Percentiles rank a stretch among this genome's conserved stretches.
Conservation (phyloP, 53 echinoderm and acorn worm genomes). For the Astropecten irregularis region DNA sequence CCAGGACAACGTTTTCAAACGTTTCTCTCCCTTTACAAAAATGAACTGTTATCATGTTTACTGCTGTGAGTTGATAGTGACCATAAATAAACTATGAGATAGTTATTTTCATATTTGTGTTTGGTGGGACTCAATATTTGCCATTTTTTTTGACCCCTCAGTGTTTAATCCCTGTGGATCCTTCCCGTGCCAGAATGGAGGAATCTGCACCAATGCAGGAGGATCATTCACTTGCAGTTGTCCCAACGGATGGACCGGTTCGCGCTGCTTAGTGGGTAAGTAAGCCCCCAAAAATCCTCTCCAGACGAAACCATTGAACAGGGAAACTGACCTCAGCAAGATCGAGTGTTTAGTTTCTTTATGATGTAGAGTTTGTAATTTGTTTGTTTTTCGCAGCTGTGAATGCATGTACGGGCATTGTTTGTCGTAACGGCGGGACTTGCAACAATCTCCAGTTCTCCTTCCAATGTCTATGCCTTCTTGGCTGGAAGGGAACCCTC, state of each 20-base stretch:
- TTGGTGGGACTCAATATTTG: no score
- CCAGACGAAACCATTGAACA: no score
- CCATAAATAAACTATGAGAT: no score
- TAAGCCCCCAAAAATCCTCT: no score
- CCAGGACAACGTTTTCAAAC: no score
- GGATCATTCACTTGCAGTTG: conserved; percentile 13
- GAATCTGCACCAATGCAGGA: conserved; percentile 12
- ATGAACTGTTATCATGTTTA: no score
- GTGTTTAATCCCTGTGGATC: conserved; percentile 37
- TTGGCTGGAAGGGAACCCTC: conserved; percentile 71
- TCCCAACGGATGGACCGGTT: conserved; percentile 30
- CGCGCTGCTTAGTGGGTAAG: conserved; percentile 12
- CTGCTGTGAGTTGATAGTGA: no score
- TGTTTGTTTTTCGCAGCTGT: no score
- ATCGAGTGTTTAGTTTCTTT: background rate
- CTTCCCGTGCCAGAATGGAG: conserved; percentile 35
- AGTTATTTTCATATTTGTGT: no score
- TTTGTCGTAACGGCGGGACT: conserved; percentile 73
- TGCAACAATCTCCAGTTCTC: conserved; percentile 60
- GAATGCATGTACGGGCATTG: conserved; percentile 55
- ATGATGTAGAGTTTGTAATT: no score
- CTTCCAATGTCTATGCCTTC: conserved; percentile 63
- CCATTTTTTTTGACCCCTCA: background rate
- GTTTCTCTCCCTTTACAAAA: no score
- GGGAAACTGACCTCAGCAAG: no score